These are phyloP conservation scores for Camptogramma bilineatum DNA, from an alignment of 2,888 invertebrate species.

Conservation along the genomic window DNA sequence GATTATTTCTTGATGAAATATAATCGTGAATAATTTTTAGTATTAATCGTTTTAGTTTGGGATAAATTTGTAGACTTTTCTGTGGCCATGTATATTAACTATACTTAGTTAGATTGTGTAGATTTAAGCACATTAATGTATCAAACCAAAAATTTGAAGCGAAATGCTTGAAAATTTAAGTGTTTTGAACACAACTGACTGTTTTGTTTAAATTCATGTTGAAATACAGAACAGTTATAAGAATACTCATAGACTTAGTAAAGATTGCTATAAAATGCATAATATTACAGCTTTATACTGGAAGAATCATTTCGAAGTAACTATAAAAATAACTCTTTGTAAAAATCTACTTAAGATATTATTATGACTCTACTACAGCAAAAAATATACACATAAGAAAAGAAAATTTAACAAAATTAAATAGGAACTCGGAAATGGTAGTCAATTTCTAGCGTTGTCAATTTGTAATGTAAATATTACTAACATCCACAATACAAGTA, in stretches of 20 bases:
- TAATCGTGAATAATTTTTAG: conserved; percentile 34
- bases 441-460: conserved; percentile 66
- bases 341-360: conserved; percentile 1
- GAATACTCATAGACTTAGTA: conserved; percentile 78
- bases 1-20: conserved; percentile 7
- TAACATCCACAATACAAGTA: conserved; percentile 1
- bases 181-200: conserved; percentile 80
- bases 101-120: conserved; percentile 60
- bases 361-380: background rate
- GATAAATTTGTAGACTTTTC: conserved; percentile 65
- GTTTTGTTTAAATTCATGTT: conserved; percentile 72
- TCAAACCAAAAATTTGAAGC: conserved; percentile 84
- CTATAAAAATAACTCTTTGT: conserved; percentile 2
- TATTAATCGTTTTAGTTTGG: conserved; percentile 50
- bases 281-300: conserved; percentile 36
- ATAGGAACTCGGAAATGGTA: conserved; percentile 27
- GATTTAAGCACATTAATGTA: conserved; percentile 74
- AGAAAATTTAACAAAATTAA: background rate
- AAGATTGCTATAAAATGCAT: conserved; percentile 56
- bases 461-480: conserved; percentile 48
- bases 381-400: background rate
- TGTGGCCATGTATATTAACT: conserved; percentile 77
- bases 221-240: conserved; percentile 70
- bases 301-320: conserved; percentile 15
- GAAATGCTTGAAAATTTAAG: conserved; percentile 83